Percentiles rank a stretch among this genome's conserved stretches.
phyloP scores from a whole-genome alignment of 1,140 invertebrate genomes.

The Cherax quadricarinatus region DNA sequence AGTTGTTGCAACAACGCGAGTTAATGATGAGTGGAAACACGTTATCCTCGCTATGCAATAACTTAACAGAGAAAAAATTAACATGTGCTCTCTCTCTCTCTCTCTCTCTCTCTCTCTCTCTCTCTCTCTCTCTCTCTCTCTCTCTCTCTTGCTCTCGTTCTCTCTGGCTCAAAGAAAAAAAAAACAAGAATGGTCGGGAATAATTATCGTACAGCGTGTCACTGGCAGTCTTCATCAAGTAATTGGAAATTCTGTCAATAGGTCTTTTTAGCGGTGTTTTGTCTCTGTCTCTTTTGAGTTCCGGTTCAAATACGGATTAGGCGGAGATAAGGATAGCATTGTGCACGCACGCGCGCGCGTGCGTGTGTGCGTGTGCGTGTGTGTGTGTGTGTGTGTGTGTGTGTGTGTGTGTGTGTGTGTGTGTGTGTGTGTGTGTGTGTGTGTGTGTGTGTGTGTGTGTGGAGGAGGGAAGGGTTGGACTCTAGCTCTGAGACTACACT shows the following conservation, averaged over 20 bases:
- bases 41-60: no score
- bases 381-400: constrained; percentile 36
- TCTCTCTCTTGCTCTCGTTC: no score
- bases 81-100: no score
- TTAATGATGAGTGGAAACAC: no score
- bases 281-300: constrained; percentile 22
- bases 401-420: constrained; percentile 45
- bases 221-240: constrained; percentile 47
- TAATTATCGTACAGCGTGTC: constrained; percentile 26
- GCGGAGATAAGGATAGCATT: constrained; percentile 17
- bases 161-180: neutral
- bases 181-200: neutral
- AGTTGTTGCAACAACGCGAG: neutral
- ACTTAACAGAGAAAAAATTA: no score
- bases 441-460: neutral
- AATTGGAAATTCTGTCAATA: constrained; percentile 65
- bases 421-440: constrained; percentile 45
- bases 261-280: constrained; percentile 34
- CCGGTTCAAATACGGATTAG: constrained; percentile 44
- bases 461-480: no score
- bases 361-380: no score
- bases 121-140: no score
- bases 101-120: no score
- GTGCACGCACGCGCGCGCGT: no score
- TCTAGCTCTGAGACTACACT: no score